Evolutionary conservation across 2,888 invertebrate genomes (phyloP).

Genomic region (Diachrysia chrysitis): DNA sequence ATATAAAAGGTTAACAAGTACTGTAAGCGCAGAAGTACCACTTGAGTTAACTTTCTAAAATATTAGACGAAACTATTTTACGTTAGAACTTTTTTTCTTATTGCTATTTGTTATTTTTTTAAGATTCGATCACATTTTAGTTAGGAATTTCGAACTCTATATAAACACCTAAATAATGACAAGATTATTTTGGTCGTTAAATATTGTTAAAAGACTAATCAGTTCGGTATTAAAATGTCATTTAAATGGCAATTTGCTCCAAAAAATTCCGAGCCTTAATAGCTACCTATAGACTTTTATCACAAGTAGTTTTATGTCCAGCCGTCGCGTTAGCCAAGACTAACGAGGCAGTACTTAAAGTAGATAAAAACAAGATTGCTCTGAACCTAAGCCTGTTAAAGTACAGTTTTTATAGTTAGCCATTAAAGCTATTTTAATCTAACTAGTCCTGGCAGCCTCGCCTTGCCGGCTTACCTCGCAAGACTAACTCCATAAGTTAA

Average conservation of each 20-base stretch:
- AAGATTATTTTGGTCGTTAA: too few species aligned
- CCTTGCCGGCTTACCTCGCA: conserved; percentile 1
- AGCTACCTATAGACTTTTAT: neutral
- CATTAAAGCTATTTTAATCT: conserved; percentile 7
- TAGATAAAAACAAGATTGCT: neutral
- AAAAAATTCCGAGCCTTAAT: too few species aligned
- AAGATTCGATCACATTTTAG: too few species aligned
- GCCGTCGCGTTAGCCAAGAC: neutral
- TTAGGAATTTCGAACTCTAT: too few species aligned
- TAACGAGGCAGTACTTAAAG: neutral
- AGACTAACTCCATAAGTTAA: neutral
- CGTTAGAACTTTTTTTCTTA: neutral
- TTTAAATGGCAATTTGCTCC: too few species aligned
- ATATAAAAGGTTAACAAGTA: conserved; percentile 41
- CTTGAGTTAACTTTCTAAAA: neutral
- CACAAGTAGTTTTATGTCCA: neutral
- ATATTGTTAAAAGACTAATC: too few species aligned
- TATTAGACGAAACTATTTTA: neutral
- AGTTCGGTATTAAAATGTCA: too few species aligned
- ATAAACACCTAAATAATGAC: too few species aligned
- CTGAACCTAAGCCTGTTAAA: neutral
- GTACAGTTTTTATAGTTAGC: conserved; percentile 3
- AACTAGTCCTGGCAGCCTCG: neutral
- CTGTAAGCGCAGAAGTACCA: conserved; percentile 14
- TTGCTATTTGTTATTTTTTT: too few species aligned